Evolutionary conservation across 1,140 invertebrate genomes (phyloP).

Genomic region (Aphelinus certus): DNA sequence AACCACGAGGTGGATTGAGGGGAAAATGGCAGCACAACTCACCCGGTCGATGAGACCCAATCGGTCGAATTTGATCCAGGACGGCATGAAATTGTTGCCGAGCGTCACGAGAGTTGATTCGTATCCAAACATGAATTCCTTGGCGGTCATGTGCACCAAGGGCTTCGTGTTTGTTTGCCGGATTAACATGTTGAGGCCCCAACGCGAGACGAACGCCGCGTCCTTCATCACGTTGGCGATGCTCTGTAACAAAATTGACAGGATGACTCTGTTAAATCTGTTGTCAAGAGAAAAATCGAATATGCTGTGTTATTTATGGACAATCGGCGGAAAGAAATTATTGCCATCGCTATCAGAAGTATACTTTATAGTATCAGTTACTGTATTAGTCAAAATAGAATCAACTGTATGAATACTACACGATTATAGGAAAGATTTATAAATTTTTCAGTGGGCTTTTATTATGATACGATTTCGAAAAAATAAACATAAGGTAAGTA

Average conservation of each 20-base stretch:
- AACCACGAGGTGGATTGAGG: too few species aligned
- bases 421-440: too few species aligned
- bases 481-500: too few species aligned
- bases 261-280: slow-evolving; percentile 15
- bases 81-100: slow-evolving; percentile 79
- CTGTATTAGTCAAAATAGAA: too few species aligned
- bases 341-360: too few species aligned
- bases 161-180: slow-evolving; percentile 73
- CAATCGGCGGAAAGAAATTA: too few species aligned
- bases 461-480: too few species aligned
- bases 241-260: slow-evolving; percentile 70
- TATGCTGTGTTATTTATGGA: too few species aligned
- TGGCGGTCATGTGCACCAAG: slow-evolving; percentile 79
- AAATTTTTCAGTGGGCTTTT: too few species aligned
- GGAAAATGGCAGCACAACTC: slow-evolving; percentile 52
- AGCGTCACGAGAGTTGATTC: slow-evolving; percentile 76
- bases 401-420: too few species aligned
- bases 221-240: slow-evolving; percentile 79
- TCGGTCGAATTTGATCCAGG: slow-evolving; percentile 85
- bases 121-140: slow-evolving; percentile 87
- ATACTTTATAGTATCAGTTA: too few species aligned
- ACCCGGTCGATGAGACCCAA: slow-evolving; percentile 85
- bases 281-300: neutral
- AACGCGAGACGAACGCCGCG: slow-evolving; percentile 70
- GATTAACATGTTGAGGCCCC: slow-evolving; percentile 76